Evolutionary conservation across 1,140 invertebrate genomes (phyloP).

Genomic region (Cephus cinctus): DNA sequence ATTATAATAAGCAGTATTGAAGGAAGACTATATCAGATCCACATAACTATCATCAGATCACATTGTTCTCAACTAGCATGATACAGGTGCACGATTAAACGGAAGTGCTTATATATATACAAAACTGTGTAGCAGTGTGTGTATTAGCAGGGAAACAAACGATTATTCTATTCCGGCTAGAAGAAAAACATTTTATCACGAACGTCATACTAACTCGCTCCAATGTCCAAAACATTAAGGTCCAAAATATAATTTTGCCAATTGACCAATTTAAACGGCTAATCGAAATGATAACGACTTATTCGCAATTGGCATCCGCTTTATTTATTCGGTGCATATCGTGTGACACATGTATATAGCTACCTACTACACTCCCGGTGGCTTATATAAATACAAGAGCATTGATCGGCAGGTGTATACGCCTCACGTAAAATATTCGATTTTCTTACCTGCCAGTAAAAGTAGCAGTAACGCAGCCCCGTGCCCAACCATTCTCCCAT

Average conservation of each 20-base stretch:
- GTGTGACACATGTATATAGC: neutral
- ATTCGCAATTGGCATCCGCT: neutral
- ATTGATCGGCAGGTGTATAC: slow-evolving; percentile 22
- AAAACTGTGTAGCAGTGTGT: no score
- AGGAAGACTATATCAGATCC: no score
- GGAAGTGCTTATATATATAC: no score
- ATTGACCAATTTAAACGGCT: neutral
- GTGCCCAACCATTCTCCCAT: slow-evolving; percentile 45
- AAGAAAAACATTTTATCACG: no score
- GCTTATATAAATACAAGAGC: slow-evolving; percentile 3
- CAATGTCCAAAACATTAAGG: neutral
- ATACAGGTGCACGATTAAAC: no score
- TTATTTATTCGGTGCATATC: neutral
- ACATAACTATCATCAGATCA: no score
- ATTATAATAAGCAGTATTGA: no score
- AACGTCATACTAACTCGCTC: slow-evolving; percentile 5
- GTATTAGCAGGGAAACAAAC: no score
- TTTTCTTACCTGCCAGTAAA: slow-evolving; percentile 38
- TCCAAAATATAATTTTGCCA: neutral
- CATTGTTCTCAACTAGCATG: no score
- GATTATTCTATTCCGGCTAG: no score
- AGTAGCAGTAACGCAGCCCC: slow-evolving; percentile 37
- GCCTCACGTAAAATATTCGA: slow-evolving; percentile 1
- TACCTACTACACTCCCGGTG: neutral
- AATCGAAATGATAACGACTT: neutral